A percentile compares a stretch with the other conserved stretches of the same genome.
These are phyloP conservation scores for Andrena praecox DNA, from an alignment of 2,888 invertebrate genomes.

Conservation along the genomic window DNA sequence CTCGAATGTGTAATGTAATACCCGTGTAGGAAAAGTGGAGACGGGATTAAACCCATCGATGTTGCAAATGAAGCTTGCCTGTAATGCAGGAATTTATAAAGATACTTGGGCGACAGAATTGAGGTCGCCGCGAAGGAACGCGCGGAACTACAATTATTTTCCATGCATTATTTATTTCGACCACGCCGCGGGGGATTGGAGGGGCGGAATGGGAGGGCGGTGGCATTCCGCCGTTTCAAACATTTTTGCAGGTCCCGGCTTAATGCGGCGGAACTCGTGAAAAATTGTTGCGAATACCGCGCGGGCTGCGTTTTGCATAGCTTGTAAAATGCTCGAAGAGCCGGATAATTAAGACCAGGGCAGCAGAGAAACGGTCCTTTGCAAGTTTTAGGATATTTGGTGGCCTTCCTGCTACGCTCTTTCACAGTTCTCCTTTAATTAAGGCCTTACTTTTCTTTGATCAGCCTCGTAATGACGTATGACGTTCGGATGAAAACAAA, in stretches of 20 bases:
- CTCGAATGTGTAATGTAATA: background rate
- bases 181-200: background rate
- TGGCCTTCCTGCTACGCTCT: background rate
- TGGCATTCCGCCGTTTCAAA: conserved; percentile 41
- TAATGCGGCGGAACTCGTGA: conserved; percentile 54
- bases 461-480: conserved; percentile 5
- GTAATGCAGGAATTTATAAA: conserved; percentile 30
- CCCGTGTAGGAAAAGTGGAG: background rate
- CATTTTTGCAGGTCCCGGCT: conserved; percentile 56
- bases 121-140: conserved; percentile 30
- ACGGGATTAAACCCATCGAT: conserved; percentile 2
- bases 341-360: conserved; percentile 61
- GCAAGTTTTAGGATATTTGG: conserved; percentile 34
- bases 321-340: conserved; percentile 48
- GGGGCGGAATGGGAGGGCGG: background rate
- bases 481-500: background rate
- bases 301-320: conserved; percentile 45
- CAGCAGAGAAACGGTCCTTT: conserved; percentile 22
- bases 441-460: conserved; percentile 3
- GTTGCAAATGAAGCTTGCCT: background rate
- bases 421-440: conserved; percentile 19
- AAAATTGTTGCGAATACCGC: conserved; percentile 56
- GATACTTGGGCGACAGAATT: conserved; percentile 24
- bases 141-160: conserved; percentile 50
- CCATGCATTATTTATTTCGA: conserved; percentile 55